These are phyloP conservation scores for Aporophyla lueneburgensis DNA, from an alignment of 2,888 invertebrate species.

Conservation along the genomic window DNA sequence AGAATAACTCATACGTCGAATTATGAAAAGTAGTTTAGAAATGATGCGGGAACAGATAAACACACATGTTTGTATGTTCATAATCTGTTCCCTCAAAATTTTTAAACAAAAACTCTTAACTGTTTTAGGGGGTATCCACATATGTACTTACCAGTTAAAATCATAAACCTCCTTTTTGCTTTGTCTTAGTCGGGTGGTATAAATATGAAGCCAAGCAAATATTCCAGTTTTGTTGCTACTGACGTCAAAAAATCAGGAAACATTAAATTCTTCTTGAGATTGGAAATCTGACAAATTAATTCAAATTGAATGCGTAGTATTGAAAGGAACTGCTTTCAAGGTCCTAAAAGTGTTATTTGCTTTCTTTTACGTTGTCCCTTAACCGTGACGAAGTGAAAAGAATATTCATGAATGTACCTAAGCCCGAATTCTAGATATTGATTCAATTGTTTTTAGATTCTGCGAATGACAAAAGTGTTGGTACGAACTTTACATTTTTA, in stretches of 20 bases:
- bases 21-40: too few relatives aligned
- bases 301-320: constrained; percentile 23
- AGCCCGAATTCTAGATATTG: constrained; percentile 8
- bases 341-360: constrained; percentile 17
- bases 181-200: too few relatives aligned
- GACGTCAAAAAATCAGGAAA: background rate
- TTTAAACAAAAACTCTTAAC: too few relatives aligned
- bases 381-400: constrained; percentile 21
- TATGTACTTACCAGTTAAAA: too few relatives aligned
- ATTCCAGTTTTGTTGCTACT: background rate
- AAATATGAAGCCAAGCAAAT: background rate
- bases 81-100: too few relatives aligned
- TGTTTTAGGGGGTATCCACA: too few relatives aligned
- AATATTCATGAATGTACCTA: constrained; percentile 46
- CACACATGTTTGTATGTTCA: too few relatives aligned
- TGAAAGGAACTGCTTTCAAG: constrained; percentile 18
- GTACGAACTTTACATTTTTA: too few relatives aligned
- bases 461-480: background rate
- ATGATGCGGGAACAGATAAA: too few relatives aligned
- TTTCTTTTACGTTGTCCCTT: constrained; percentile 1
- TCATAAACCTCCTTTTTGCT: too few relatives aligned
- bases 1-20: too few relatives aligned
- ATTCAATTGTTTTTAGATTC: constrained; percentile 23
- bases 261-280: background rate
- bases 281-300: constrained; percentile 31